A percentile compares a stretch with the other conserved stretches of the same genome.
Evolutionary conservation across 2,113 vertebrate genomes (phyloP).

Genomic region (Mastomys natalensis): DNA sequence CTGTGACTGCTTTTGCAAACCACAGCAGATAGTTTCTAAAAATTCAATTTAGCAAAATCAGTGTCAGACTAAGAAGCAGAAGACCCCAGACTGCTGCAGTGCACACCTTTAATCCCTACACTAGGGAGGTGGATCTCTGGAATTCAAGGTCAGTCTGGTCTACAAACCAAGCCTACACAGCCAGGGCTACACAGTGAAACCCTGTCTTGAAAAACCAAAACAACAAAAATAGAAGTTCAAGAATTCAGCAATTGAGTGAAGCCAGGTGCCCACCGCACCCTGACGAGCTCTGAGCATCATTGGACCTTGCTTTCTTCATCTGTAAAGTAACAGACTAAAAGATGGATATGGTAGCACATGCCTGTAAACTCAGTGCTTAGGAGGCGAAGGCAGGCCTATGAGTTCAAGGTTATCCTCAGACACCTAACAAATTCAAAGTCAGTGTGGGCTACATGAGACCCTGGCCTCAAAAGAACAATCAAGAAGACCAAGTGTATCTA

Average conservation of each 20-base stretch:
- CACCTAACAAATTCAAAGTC: not conserved
- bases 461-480: too few relatives aligned
- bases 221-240: not conserved
- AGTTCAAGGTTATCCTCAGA: not conserved
- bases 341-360: not conserved
- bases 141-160: too few relatives aligned
- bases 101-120: too few relatives aligned
- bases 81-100: too few relatives aligned
- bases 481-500: not conserved
- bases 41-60: slow-evolving; percentile 7
- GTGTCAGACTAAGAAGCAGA: not conserved
- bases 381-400: not conserved
- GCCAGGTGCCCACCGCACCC: not conserved
- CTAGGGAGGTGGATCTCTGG: too few relatives aligned
- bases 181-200: too few relatives aligned
- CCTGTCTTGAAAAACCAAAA: too few relatives aligned
- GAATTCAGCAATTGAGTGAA: not conserved
- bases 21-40: not conserved
- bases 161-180: too few relatives aligned
- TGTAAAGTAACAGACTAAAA: not conserved
- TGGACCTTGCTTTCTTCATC: not conserved
- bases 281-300: not conserved
- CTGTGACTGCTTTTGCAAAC: not conserved
- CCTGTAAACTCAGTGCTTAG: not conserved
- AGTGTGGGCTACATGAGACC: not conserved